Base-by-base conservation (phyloP, 1,140 invertebrate species). In the Lepidurus apus region DNA sequence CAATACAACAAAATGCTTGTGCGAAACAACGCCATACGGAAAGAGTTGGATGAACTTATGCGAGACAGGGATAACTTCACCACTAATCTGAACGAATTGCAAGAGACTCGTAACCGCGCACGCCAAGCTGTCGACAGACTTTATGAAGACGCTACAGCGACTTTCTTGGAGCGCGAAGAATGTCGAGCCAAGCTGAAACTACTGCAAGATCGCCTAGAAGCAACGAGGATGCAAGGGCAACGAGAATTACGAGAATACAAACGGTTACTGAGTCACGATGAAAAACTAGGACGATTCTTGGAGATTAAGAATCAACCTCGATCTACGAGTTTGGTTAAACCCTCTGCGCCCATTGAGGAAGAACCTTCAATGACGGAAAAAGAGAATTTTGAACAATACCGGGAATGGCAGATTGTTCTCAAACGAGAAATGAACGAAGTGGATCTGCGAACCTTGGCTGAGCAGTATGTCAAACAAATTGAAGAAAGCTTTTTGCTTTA, bases 1-100 rank as follows among this genome's bases (percentile, higher is more conserved):
- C 78, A 79, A 26, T 79, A 79, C 73, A 79, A 74, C 73, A 79
- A 79, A 75, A 47, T 79, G 44, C 45, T 79, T 26, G 65, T 74
- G n/a, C 74, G 47, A 75, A 79, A 79, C 13, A 47, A 42, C 34
- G 53, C 74, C 44, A 73, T 74, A 34, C 78, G 78, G 6, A 21
- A 43, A 43, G 53, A 79, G 17, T 26, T 79, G 11, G 73, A 79
- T n/a, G 73, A 79, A 44, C 26, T 79, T 21, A 74, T 79, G 44
- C 65, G 74, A 1, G 78, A 74, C 1, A 79, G 74, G 43, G 73
- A 74, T 43, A 43, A 74, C 11, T 79, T 79, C 34, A 79, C 45
- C 10, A 44, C 7, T 74, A 75, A 43, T 74, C 44, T 74, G n/a
- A 74, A 75, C 24, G 53, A 79, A 47, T n/a, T 79, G 1, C 43